Evolutionary conservation across 2,797 vertebrate genomes (phyloP), one percentile per base, ranked within the genome.

Genomic region (Coracias cyanogaster): DNA sequence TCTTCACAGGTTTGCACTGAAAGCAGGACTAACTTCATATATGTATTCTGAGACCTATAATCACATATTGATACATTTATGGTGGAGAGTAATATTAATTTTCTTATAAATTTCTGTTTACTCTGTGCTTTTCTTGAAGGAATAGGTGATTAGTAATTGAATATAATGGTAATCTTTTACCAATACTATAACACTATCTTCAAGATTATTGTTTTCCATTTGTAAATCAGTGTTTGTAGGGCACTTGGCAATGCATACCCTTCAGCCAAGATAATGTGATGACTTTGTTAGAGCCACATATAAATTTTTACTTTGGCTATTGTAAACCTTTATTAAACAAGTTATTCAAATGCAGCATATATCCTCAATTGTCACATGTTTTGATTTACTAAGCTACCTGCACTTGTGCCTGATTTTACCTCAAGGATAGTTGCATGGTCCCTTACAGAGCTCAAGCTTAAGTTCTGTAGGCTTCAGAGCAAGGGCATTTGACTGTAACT

Each of bases 191-290:
- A 20, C 20, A 19, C 13, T 73, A 6, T 25, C 39, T 86, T 86
- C 62, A 83, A 81, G 39, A 43, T n/a, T 62, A 49, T 85, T 37
- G 45, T 78, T 89, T 89, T 86, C 81, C n/a, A 10, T 78, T 84
- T 80, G 74, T 89, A 80, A 94, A 94, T 92, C 29, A 74, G 33
- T 79, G 46, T 95, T 90, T 95, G 57, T 76, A 74, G 73, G 88
- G 82, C 49, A 46, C 93, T 92, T 43, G 12, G 79, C 83, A 94
- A 48, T 52, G 37, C 10, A 12, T 2, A 31, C 51, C 81, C 57
- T 88, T 93, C 93, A 62, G 31, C 64, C 70, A 48, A 54, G 51
- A 22, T 9, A 83, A 45, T 49, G 21, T 8, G 51, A 81, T 89
- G 25, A 15, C 61, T 94, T 71, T 73, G 48, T 72, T 82, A 29